phyloP scores from a whole-genome alignment of 1,140 invertebrate species.

The Oreohelix idahoensis region DNA sequence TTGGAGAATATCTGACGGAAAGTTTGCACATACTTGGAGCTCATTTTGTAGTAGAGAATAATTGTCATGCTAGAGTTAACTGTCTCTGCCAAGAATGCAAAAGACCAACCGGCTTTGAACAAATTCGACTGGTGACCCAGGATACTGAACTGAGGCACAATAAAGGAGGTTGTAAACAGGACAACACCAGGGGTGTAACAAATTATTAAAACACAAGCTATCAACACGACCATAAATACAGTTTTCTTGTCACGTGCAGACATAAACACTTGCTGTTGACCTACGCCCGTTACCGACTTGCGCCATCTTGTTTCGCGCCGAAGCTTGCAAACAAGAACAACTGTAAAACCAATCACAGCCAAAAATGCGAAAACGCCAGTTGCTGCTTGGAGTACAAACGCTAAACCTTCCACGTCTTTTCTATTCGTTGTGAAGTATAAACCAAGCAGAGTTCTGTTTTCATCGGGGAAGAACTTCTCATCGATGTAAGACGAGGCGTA shows the following conservation, averaged over 20 bases:
- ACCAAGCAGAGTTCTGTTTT: conserved; percentile 7
- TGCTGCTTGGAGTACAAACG: neutral
- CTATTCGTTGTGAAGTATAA: neutral
- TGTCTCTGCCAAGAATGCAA: neutral
- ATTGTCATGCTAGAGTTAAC: conserved; percentile 25
- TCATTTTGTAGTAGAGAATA: conserved; percentile 27
- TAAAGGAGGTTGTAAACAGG: neutral
- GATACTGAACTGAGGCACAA: conserved; percentile 2
- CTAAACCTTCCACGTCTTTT: neutral
- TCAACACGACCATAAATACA: neutral
- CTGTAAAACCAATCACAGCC: neutral
- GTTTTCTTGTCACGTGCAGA: neutral
- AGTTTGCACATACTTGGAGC: neutral
- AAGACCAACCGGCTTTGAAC: neutral
- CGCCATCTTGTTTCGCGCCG: neutral
- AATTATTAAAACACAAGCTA: conserved; percentile 1
- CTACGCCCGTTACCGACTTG: neutral
- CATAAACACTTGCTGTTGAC: neutral
- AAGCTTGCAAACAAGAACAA: neutral
- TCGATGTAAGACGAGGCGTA: neutral
- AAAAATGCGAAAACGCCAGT: neutral
- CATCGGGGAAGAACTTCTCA: neutral
- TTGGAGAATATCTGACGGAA: neutral
- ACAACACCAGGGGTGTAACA: neutral
- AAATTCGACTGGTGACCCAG: neutral